Base-by-base conservation (phyloP, 2,113 vertebrate species). In the Symphodus melops region DNA sequence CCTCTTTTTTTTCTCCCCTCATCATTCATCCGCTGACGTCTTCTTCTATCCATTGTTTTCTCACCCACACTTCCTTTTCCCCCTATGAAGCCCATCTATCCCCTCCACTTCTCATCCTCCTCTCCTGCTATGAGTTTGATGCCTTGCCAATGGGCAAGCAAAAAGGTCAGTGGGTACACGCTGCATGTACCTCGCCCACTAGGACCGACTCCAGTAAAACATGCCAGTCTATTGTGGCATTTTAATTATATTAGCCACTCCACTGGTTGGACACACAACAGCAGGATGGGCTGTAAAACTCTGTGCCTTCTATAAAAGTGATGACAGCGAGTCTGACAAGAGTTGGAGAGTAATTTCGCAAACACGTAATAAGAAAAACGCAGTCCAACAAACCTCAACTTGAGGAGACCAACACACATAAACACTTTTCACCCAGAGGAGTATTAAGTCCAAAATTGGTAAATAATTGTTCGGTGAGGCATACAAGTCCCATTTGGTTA, bases 221-320 rank as follows among this genome's bases (percentile, higher is more conserved):
- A 72, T 78, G 70, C 82, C 86, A 61, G 68, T 60, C 84, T 78
- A 83, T 84, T 86, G 86, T 84, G 84, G 76, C 66, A 77, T 72
- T 90, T 90, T 87, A 86, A 88, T 89, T 84, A 77, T 54, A 91
- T 88, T 87, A 89, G 82, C 67, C 86, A 65, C 56, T 84, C 56
- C 59, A 71, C 37, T 1, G 73, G 61, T 70, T 71, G 59, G 72
- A 72, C 61, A 62, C 67, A 58, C 21, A 71, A 62, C 68, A 70
- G 54, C 74, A 72, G 70, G 52, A 73, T 28, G 81, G 36, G 75
- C 62, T 19, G 48, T 74, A 82, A 88, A 89, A 71, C 25, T 33
- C 44, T 54, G 60, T 68, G 57, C 48, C 33, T 36, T 73, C 48
- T 46, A 62, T 74, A 76, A 75, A 89, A 79, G 60, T 37, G 54